Percentiles rank a stretch among this genome's conserved stretches.
Evolutionary conservation across 2,888 invertebrate species (phyloP).

Genomic region (Metopia argyrocephala): DNA sequence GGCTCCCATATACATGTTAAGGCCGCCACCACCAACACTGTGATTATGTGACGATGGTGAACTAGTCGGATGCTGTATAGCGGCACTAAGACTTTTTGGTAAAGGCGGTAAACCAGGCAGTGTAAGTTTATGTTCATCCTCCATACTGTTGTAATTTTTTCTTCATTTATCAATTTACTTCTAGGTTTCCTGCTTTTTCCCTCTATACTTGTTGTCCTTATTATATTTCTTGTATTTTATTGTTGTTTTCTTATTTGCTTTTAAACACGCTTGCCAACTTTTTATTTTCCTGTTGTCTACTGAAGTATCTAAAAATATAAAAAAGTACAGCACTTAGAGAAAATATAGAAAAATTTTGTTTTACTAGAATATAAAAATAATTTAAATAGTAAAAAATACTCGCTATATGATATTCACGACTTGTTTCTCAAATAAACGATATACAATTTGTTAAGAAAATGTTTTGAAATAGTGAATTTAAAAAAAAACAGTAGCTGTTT

Average conservation of each 20-base stretch:
- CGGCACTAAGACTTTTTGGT: constrained; percentile 92
- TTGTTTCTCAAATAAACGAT: too few relatives aligned
- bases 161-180: constrained; percentile 26
- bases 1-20: constrained; percentile 72
- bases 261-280: neutral
- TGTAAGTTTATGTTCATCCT: constrained; percentile 62
- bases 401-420: too few relatives aligned
- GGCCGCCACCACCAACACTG: constrained; percentile 21
- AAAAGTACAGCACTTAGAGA: too few relatives aligned
- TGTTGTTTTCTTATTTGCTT: constrained; percentile 21
- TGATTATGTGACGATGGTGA: constrained; percentile 69
- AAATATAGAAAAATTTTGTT: too few relatives aligned
- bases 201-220: constrained; percentile 14
- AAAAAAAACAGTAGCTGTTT: too few relatives aligned
- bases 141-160: constrained; percentile 59
- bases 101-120: constrained; percentile 87
- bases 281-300: constrained; percentile 26
- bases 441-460: too few relatives aligned
- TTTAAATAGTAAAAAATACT: too few relatives aligned
- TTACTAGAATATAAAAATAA: too few relatives aligned
- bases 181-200: neutral
- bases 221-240: constrained; percentile 23
- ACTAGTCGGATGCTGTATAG: constrained; percentile 72
- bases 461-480: too few relatives aligned
- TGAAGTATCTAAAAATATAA: constrained; percentile 24